Conservation (phyloP, 2,888 invertebrate genomes). For the Teleiodes luculella region DNA sequence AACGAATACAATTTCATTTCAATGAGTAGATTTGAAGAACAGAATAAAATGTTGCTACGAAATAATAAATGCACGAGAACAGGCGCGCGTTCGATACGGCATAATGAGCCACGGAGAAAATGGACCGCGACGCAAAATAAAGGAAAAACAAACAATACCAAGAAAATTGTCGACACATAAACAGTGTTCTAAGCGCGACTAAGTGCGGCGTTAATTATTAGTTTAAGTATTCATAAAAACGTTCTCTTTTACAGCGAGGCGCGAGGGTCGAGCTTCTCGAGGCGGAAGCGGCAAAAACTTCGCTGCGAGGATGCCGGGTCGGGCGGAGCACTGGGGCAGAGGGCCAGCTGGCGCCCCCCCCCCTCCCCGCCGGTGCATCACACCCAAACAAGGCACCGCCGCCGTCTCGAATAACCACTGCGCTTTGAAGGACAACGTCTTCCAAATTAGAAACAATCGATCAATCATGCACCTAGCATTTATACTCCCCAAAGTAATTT, state of each 20-base stretch:
- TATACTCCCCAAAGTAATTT: too few relatives aligned
- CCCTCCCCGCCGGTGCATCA: neutral
- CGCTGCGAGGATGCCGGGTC: slow-evolving; percentile 1
- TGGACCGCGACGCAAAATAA: slow-evolving; percentile 46
- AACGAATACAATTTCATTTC: too few relatives aligned
- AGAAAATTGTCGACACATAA: slow-evolving; percentile 56
- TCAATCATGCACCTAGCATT: too few relatives aligned
- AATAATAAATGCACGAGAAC: slow-evolving; percentile 42
- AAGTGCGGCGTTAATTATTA: slow-evolving; percentile 66
- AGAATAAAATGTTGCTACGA: slow-evolving; percentile 46
- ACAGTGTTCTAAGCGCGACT: slow-evolving; percentile 59
- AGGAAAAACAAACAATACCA: slow-evolving; percentile 55
- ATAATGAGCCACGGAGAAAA: slow-evolving; percentile 50
- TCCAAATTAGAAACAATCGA: too few relatives aligned
- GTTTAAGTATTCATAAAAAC: slow-evolving; percentile 65
- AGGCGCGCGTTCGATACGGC: slow-evolving; percentile 52
- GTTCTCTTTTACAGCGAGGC: slow-evolving; percentile 25
- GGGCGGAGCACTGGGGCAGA: neutral
- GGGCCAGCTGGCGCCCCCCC: neutral
- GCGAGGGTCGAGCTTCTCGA: slow-evolving; percentile 8
- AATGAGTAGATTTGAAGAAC: slow-evolving; percentile 38
- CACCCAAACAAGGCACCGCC: too few relatives aligned
- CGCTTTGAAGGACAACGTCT: too few relatives aligned
- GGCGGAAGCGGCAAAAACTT: slow-evolving; percentile 37
- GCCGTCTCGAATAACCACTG: too few relatives aligned